phyloP scores from a whole-genome alignment of 2,113 vertebrate species.

The Labeo rohita region DNA sequence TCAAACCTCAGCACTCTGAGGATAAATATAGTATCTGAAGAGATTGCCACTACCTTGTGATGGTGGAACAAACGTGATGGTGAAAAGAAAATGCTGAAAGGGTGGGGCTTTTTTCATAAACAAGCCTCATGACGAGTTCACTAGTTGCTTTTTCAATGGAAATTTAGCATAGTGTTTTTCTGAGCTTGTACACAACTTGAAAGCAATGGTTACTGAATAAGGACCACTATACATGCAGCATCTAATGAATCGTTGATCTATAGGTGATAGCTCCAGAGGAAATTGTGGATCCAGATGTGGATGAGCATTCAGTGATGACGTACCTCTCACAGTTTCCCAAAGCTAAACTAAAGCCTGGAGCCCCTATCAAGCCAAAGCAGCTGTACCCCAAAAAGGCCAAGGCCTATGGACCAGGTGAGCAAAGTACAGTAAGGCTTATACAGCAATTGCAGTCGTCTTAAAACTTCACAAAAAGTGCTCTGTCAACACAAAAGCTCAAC shows the following conservation, averaged over 20 bases:
- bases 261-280: slow-evolving; percentile 94
- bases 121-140: not conserved
- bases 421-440: not conserved
- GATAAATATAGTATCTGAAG: slow-evolving; percentile 73
- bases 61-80: slow-evolving; percentile 61
- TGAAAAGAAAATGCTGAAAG: slow-evolving; percentile 44
- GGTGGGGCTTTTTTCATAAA: slow-evolving; percentile 27
- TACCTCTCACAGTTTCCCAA: slow-evolving; percentile 96
- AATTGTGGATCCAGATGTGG: slow-evolving; percentile 93
- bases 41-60: slow-evolving; percentile 65
- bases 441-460: not conserved
- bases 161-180: not conserved
- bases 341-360: slow-evolving; percentile 90
- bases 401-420: slow-evolving; percentile 89
- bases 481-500: not conserved
- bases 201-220: not conserved
- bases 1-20: slow-evolving; percentile 67
- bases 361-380: slow-evolving; percentile 82
- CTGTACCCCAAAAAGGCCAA: slow-evolving; percentile 87
- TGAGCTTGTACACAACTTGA: not conserved
- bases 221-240: not conserved
- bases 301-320: slow-evolving; percentile 94
- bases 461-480: not conserved
- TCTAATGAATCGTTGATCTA: slow-evolving; percentile 25
- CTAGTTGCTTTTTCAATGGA: not conserved